phyloP scores from a whole-genome alignment of 1,140 invertebrate genomes.

The Drosophila ironensis region DNA sequence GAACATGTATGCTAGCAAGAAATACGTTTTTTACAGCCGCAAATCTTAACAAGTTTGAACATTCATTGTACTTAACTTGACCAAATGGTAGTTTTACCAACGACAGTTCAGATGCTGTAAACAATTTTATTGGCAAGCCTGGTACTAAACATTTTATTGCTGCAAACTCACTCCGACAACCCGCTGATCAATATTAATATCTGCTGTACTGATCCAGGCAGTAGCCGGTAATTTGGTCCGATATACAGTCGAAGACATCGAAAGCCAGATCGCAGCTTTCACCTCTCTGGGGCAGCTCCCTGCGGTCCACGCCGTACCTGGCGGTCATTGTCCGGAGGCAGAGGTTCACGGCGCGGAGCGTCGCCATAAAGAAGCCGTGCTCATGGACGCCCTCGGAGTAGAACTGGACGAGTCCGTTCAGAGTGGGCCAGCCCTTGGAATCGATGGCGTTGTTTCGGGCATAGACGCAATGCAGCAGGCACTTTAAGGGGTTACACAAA shows the following conservation, averaged over 20 bases:
- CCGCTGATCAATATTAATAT: conserved; percentile 55
- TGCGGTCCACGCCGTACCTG: conserved; percentile 70
- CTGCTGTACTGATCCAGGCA: conserved; percentile 82
- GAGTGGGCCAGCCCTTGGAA: conserved; percentile 85
- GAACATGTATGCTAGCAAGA: no score
- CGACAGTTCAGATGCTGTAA: no score
- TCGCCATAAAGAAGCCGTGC: conserved; percentile 87
- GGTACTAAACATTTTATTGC: conserved; percentile 21
- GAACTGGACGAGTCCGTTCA: conserved; percentile 86
- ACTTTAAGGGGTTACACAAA: conserved; percentile 32
- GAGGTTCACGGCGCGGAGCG: conserved; percentile 85
- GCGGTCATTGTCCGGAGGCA: conserved; percentile 85
- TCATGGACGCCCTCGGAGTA: conserved; percentile 88
- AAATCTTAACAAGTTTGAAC: no score
- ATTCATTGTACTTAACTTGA: no score
- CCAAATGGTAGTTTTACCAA: no score
- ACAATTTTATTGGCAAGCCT: no score
- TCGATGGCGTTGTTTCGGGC: conserved; percentile 79
- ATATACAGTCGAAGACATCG: conserved; percentile 89
- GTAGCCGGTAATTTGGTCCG: conserved; percentile 87
- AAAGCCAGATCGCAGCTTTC: conserved; percentile 88
- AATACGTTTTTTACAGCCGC: no score
- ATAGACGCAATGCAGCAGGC: conserved; percentile 81
- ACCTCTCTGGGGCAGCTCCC: conserved; percentile 83
- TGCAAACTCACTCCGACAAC: background rate